Conservation (phyloP, 2,888 invertebrate species). For the Athripsodes cinereus region DNA sequence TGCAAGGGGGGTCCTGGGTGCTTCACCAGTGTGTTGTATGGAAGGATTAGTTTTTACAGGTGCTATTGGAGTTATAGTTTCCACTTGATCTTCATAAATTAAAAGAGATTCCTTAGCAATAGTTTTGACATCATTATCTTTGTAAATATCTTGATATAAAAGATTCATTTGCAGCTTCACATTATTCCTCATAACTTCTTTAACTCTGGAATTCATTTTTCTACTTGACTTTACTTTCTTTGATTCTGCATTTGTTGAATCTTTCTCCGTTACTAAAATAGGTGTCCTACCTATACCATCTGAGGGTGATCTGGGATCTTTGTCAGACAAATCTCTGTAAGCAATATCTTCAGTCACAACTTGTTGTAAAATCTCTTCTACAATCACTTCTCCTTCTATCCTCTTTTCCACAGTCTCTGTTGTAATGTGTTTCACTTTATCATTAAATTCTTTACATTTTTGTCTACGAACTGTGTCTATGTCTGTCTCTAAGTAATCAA, state of each 20-base stretch:
- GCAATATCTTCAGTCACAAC: constrained; percentile 3
- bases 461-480: constrained; percentile 33
- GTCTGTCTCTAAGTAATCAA: constrained; percentile 52
- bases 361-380: background rate
- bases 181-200: constrained; percentile 47
- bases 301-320: constrained; percentile 47
- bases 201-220: constrained; percentile 34
- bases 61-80: constrained; percentile 23
- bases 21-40: too few species aligned
- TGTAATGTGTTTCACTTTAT: background rate
- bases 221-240: constrained; percentile 17
- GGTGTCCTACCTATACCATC: constrained; percentile 47
- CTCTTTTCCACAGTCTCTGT: background rate
- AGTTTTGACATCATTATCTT: constrained; percentile 33
- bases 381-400: background rate
- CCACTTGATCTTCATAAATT: constrained; percentile 53
- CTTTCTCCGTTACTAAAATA: constrained; percentile 35
- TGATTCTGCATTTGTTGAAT: background rate
- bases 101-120: constrained; percentile 45
- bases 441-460: constrained; percentile 13
- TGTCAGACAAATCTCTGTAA: constrained; percentile 28
- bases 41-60: constrained; percentile 38
- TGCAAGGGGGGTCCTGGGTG: constrained; percentile 44
- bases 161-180: constrained; percentile 41
- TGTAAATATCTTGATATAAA: constrained; percentile 33